These are phyloP conservation scores for Micropterix aruncella DNA, from an alignment of 2,888 invertebrate species.

Conservation along the genomic window DNA sequence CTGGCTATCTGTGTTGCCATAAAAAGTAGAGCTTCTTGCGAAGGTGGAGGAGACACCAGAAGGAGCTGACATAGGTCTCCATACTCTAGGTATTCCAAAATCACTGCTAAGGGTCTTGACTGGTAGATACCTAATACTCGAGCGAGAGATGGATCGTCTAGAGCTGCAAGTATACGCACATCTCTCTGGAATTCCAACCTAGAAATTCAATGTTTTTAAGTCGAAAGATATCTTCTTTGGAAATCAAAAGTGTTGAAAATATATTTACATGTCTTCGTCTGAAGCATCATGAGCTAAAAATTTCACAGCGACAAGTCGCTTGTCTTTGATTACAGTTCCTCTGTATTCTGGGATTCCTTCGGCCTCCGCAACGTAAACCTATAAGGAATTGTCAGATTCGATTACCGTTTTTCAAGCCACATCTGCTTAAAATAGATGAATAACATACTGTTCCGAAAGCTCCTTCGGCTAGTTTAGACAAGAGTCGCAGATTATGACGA, in stretches of 20 bases:
- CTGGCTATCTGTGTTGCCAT: conserved; percentile 77
- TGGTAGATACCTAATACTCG: conserved; percentile 64
- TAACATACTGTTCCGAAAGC: conserved; percentile 70
- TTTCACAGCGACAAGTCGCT: conserved; percentile 74
- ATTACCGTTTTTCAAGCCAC: background rate
- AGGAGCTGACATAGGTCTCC: conserved; percentile 75
- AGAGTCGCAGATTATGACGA: conserved; percentile 67
- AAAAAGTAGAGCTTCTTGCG: conserved; percentile 54
- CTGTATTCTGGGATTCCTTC: conserved; percentile 66
- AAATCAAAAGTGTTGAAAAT: too few relatives aligned
- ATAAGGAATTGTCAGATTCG: conserved; percentile 7
- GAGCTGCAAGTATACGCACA: conserved; percentile 71
- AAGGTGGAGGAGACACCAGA: conserved; percentile 53
- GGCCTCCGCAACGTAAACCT: conserved; percentile 77
- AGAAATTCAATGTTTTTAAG: too few relatives aligned
- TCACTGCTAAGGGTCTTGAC: conserved; percentile 64
- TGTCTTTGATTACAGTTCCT: conserved; percentile 48
- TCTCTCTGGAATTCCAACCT: conserved; percentile 79
- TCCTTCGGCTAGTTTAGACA: conserved; percentile 78
- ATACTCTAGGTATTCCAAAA: conserved; percentile 71
- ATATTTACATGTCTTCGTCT: conserved; percentile 59
- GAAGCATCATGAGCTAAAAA: conserved; percentile 67
- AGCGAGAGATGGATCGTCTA: conserved; percentile 65
- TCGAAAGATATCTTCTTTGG: too few relatives aligned
- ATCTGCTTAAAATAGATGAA: background rate